These are phyloP conservation scores for Ceratosolen solmsi DNA, from an alignment of 1,140 invertebrate species.

Conservation along the genomic window DNA sequence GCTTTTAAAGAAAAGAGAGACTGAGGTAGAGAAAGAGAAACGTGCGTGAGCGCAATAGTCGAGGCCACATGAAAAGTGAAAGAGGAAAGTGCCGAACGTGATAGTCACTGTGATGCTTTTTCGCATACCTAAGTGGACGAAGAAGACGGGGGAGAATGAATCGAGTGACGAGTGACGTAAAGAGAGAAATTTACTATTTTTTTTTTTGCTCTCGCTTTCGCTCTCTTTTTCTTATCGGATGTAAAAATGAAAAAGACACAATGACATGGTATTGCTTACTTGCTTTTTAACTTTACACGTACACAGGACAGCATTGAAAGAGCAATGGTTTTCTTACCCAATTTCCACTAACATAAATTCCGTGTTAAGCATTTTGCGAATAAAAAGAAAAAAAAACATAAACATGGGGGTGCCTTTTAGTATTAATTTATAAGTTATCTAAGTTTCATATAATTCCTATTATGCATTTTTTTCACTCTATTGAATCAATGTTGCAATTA, in stretches of 20 bases:
- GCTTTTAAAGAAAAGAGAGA: constrained; percentile 32
- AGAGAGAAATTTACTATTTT: background rate
- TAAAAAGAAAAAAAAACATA: too few species aligned
- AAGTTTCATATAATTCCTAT: too few species aligned
- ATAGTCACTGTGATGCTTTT: background rate
- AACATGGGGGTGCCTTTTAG: too few species aligned
- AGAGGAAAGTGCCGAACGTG: constrained; percentile 23
- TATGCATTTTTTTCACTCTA: too few species aligned
- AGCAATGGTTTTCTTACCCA: too few species aligned
- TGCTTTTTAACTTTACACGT: too few species aligned
- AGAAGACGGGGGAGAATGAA: background rate
- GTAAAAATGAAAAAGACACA: background rate
- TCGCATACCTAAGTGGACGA: constrained; percentile 23
- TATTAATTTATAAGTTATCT: too few species aligned
- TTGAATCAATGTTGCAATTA: too few species aligned
- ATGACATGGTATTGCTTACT: background rate
- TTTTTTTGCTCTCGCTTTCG: background rate
- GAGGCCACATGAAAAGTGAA: constrained; percentile 20
- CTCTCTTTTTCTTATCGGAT: background rate
- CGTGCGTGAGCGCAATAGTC: background rate
- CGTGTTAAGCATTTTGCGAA: too few species aligned
- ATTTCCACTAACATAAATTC: too few species aligned
- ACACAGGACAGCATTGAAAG: too few species aligned
- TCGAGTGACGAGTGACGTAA: background rate
- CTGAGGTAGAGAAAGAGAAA: background rate